Evolutionary conservation across 2,797 vertebrate genomes (phyloP), one percentile per base, ranked within the genome.

Genomic region (Phataginus tricuspis): DNA sequence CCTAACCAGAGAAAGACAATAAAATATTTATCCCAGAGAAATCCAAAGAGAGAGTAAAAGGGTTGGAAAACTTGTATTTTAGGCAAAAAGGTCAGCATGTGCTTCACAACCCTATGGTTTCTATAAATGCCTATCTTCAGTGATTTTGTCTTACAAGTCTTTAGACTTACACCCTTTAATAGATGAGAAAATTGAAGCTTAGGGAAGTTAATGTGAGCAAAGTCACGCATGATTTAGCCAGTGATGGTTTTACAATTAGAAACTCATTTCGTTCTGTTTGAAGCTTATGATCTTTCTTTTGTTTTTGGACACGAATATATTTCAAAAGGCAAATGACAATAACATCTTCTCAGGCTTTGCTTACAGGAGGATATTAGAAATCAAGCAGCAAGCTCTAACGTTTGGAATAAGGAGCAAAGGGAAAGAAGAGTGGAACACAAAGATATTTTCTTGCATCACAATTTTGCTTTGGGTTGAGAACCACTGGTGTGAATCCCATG

Each of bases 221-320:
- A 90, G 29, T 94, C n/a, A 85, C 61, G 85, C 6, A 92, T 39
- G 31, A 57, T 85, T 95, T 68, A 91, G n/a, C 37, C 86, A 34
- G 10, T 77, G 29, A 59, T 83, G 18, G 19, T 7, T 59, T 94
- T 72, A 72, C 15, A 80, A 25, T 71, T 45, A 64, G 57, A 89
- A 92, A 61, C 37, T 12, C 13, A 0, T 27, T 90, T 84, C 42
- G 5, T 80, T 92, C n/a, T 91, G 14, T 83, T 89, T 78, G 79
- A 79, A 86, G 6, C 9, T 80, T 86, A 68, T 68, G 11, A n/a
- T 64, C 42, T 96, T 42, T 64, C 42, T 69, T 71, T 91, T 86
- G 69, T 12, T 82, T 91, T 74, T 64, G 61, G 1, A 27, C 1
- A 5, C 86, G 45, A 69, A 42, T 83, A 5, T 93, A 69, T 69